phyloP scores from a whole-genome alignment of 2,888 invertebrate genomes.

The Agonopterix arenella region DNA sequence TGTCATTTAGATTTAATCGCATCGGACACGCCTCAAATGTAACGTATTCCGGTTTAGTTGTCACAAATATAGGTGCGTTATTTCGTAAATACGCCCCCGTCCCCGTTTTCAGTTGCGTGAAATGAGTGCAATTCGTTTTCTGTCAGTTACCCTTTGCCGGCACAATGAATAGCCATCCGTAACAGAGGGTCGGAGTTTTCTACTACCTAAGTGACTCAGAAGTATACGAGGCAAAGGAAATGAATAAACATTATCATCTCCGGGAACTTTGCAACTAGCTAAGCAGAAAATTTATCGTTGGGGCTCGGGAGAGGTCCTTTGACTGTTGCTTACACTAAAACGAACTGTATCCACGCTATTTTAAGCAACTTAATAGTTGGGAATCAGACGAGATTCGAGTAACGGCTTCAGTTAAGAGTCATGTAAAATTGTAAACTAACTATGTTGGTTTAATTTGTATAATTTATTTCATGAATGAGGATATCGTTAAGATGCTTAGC shows the following conservation, averaged over 20 bases:
- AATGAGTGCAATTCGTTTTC: conserved; percentile 23
- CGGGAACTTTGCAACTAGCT: conserved; percentile 25
- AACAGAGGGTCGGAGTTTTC: conserved; percentile 18
- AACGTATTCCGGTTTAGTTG: background rate
- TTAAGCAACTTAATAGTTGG: no score
- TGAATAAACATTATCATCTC: conserved; percentile 28
- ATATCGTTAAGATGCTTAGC: no score
- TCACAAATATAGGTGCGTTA: background rate
- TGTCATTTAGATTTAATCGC: background rate
- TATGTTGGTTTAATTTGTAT: no score
- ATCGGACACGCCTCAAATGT: background rate
- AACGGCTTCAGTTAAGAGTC: no score
- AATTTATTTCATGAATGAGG: no score
- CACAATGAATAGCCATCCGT: conserved; percentile 19
- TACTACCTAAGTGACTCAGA: conserved; percentile 7
- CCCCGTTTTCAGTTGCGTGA: conserved; percentile 14
- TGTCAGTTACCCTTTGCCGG: conserved; percentile 22
- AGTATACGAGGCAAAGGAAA: conserved; percentile 14
- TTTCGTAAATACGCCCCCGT: conserved; percentile 1
- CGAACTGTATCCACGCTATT: no score
- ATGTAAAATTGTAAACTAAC: no score
- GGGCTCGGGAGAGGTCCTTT: no score
- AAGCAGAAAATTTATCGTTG: conserved; percentile 23
- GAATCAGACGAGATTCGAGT: no score
- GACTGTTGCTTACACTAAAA: no score